phyloP scores from a whole-genome alignment of 2,888 invertebrate genomes.

The Phymatocera aterrima region DNA sequence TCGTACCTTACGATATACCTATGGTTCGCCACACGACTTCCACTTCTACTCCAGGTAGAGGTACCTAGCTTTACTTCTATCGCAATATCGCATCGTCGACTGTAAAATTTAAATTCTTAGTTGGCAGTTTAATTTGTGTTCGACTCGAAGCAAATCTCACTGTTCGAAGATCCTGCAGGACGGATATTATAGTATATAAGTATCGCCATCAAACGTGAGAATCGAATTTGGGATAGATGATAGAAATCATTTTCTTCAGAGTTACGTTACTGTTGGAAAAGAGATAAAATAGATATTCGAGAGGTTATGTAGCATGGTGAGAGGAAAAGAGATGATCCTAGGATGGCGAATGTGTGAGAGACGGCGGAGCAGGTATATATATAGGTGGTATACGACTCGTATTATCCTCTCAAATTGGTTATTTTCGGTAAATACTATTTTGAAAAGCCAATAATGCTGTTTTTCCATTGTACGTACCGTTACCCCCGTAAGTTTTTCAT shows the following conservation, averaged over 20 bases:
- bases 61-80: background rate
- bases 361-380: background rate
- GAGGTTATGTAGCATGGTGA: too few relatives aligned
- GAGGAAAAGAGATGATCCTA: background rate
- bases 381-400: conserved; percentile 9
- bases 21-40: conserved; percentile 34
- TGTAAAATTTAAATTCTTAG: conserved; percentile 64
- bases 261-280: too few relatives aligned
- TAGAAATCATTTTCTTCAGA: too few relatives aligned
- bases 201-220: too few relatives aligned
- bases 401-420: conserved; percentile 72
- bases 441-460: conserved; percentile 75
- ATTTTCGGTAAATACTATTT: conserved; percentile 75
- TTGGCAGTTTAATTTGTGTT: too few relatives aligned
- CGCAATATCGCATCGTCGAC: conserved; percentile 42
- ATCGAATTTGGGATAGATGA: too few relatives aligned
- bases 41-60: background rate
- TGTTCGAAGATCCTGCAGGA: background rate
- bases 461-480: conserved; percentile 67
- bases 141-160: too few relatives aligned
- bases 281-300: too few relatives aligned
- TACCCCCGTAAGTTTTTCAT: conserved; percentile 55
- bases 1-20: conserved; percentile 52
- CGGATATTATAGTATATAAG: too few relatives aligned
- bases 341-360: background rate